Conservation (phyloP, 2,888 invertebrate species). For the Scaptomyza polygonia region DNA sequence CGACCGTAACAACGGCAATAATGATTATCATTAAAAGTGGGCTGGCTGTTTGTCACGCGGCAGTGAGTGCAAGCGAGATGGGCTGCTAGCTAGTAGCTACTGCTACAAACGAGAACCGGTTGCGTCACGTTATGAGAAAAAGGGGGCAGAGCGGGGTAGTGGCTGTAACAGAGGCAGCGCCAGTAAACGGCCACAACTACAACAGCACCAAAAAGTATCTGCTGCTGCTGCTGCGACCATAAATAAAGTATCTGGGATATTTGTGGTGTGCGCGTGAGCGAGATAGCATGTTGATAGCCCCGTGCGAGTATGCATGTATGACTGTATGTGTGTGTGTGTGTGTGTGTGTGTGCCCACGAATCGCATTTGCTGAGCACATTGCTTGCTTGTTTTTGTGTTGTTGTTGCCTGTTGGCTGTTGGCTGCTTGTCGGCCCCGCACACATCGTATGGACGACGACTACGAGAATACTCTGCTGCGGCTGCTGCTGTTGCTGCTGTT, state of each 20-base stretch:
- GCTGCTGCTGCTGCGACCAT: conserved; percentile 67
- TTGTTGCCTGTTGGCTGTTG: conserved; percentile 50
- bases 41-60: conserved; percentile 73
- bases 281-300: conserved; percentile 43
- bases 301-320: not conserved
- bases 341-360: conserved; percentile 49
- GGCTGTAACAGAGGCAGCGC: conserved; percentile 15
- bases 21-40: conserved; percentile 82
- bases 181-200: conserved; percentile 33
- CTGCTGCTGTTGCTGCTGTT: conserved; percentile 5
- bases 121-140: conserved; percentile 42
- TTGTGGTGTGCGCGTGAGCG: conserved; percentile 49
- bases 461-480: conserved; percentile 25
- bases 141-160: conserved; percentile 2
- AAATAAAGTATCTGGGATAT: conserved; percentile 80
- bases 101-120: conserved; percentile 63
- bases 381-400: conserved; percentile 45
- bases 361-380: conserved; percentile 58
- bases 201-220: conserved; percentile 67
- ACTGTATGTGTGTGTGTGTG: not conserved
- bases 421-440: conserved; percentile 50
- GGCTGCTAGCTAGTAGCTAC: conserved; percentile 27
- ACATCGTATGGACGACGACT: conserved; percentile 25
- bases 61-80: conserved; percentile 45
- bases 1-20: conserved; percentile 80